phyloP scores from a whole-genome alignment of 2,113 vertebrate species.

The Micronycteris hirsuta region DNA sequence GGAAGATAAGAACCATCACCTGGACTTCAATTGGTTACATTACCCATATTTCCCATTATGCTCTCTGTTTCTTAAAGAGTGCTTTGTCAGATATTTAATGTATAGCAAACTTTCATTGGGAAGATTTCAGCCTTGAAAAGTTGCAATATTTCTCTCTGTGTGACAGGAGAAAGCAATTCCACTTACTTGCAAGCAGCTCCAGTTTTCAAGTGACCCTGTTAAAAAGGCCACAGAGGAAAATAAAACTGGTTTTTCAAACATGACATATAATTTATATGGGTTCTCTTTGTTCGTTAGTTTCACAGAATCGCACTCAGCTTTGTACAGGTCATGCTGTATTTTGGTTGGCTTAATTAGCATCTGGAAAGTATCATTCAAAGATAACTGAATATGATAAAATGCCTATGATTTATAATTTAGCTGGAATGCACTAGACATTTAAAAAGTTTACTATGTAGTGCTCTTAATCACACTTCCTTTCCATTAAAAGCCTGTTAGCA shows the following conservation, averaged over 20 bases:
- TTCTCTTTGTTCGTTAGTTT: conserved; percentile 21
- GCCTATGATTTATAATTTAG: conserved; percentile 59
- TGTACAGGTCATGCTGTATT: neutral
- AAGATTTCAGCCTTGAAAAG: neutral
- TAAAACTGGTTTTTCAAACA: conserved; percentile 53
- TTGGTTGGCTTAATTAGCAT: conserved; percentile 65
- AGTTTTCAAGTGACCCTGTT: conserved; percentile 48
- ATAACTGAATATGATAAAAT: conserved; percentile 49
- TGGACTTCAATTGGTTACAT: neutral
- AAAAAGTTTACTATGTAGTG: conserved; percentile 49
- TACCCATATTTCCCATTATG: neutral
- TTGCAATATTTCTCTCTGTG: neutral
- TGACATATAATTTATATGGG: neutral
- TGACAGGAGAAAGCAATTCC: conserved; percentile 60
- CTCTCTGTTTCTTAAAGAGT: conserved; percentile 9
- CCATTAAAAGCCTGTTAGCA: conserved; percentile 61
- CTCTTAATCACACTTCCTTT: conserved; percentile 61
- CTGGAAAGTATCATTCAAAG: conserved; percentile 68
- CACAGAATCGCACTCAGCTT: neutral
- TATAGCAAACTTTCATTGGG: neutral
- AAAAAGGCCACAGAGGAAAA: conserved; percentile 60
- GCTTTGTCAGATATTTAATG: neutral
- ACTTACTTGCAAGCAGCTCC: conserved; percentile 17
- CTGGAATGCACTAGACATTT: conserved; percentile 44
- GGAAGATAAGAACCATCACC: neutral